Evolutionary conservation across 2,797 vertebrate species (phyloP).

Genomic region (Taenioides sp.): DNA sequence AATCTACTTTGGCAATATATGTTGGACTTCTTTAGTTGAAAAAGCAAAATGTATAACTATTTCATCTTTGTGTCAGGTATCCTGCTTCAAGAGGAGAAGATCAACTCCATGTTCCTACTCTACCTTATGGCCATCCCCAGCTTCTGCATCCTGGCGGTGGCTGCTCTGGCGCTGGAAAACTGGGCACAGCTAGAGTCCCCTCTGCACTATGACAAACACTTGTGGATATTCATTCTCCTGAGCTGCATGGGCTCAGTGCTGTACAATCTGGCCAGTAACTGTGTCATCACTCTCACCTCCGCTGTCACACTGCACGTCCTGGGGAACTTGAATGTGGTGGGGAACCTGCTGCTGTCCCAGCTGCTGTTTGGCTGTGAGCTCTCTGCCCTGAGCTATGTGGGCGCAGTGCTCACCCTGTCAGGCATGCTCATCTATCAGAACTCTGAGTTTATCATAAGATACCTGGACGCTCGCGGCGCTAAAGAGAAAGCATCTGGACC

Average conservation of each 20-base stretch:
- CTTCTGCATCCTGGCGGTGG: conserved; percentile 88
- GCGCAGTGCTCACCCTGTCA: conserved; percentile 84
- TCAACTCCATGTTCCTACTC: conserved; percentile 90
- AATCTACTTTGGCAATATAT: background rate
- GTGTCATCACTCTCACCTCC: conserved; percentile 91
- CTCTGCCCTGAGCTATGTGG: conserved; percentile 86
- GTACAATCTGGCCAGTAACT: conserved; percentile 96
- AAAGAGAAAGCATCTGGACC: conserved; percentile 19
- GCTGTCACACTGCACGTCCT: conserved; percentile 96
- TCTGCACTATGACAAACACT: conserved; percentile 76
- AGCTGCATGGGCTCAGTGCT: conserved; percentile 95
- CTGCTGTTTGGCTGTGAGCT: conserved; percentile 88
- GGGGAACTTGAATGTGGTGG: conserved; percentile 91
- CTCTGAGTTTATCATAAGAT: conserved; percentile 81
- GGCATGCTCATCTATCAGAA: conserved; percentile 96
- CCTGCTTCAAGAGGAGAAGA: conserved; percentile 90
- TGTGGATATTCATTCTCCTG: conserved; percentile 91
- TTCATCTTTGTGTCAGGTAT: conserved; percentile 75
- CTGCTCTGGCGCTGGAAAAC: conserved; percentile 86
- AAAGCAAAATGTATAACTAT: conserved; percentile 5
- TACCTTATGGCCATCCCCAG: conserved; percentile 95
- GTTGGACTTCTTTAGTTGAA: background rate
- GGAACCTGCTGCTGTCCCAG: conserved; percentile 90
- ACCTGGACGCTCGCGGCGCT: conserved; percentile 69
- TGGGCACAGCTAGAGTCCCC: conserved; percentile 80